Evolutionary conservation across 2,113 vertebrate species (phyloP), one percentile per base, ranked within the genome.

Genomic region (Limanda limanda): DNA sequence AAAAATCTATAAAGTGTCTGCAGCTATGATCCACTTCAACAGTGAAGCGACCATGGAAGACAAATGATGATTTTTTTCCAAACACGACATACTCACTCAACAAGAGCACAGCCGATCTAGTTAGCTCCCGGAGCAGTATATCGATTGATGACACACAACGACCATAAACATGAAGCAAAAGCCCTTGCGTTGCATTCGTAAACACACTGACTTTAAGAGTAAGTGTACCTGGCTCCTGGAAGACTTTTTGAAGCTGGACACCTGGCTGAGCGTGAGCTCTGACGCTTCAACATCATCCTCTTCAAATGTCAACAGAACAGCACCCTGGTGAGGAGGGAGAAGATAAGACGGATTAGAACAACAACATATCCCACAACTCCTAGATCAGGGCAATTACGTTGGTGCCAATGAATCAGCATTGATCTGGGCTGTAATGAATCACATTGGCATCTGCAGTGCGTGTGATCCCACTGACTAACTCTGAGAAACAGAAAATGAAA

Each of bases 161-260:
- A 11, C 24, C 35, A 31, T 31, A 45, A 13, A 4, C 13, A 40
- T n/a, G 4, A 61, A 42, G 45, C n/a, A 12, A 52, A 40, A 20
- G 17, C 12, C 40, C 40, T 48, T 20, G 0, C 56, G 10, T 5
- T 57, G 4, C 20, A 68, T 15, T 52, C 18, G 55, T 24, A 20
- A 20, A 80, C 31, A 57, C 31, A 56, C 7, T n/a, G 13, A 45
- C 24, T 54, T 3, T 17, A 66, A 1, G 11, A 57, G 14, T 31
- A 35, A 61, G 5, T 88, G 93, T 92, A 98, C 98, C 97, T 98
- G 97, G 71, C 95, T 94, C 58, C 86, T 86, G 4, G 90, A 88
- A 8, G 95, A 95, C 82, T 92, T 95, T 51, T 92, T 88, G 75
- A 95, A 78, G 35, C 92, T 96, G 63, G 93, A 92, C 25, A 98